Evolutionary conservation across 1,140 invertebrate species (phyloP), one percentile per base, ranked within the genome.

Genomic region (Sitophilus oryzae): DNA sequence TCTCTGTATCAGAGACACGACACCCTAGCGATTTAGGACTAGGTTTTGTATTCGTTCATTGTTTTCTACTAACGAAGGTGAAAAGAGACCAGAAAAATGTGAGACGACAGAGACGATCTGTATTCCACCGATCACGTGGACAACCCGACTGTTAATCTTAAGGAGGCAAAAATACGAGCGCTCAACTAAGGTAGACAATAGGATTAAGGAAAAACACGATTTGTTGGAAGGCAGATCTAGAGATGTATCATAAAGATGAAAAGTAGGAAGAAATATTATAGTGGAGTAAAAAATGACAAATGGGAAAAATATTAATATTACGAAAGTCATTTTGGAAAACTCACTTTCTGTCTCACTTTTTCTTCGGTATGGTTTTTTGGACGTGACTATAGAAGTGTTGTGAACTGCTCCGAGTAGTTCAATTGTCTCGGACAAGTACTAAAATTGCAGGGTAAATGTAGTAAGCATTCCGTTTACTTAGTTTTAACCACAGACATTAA

Each of bases 1-100:
- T 67, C 66, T 69, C 67, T 70, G 68, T 64, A 69, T 70, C 68
- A 70, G 68, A 70, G 68, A 69, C n/a, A n/a, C 50, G 42, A 35
- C 14, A 15, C 23, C 51, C 48, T 42, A 42, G 4, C 21, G 9
- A 15, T 19, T n/a, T 18, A 42, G 40, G 40, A 19, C 21, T 41
- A 42, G 14, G n/a, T 18, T 42, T 42, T 20, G 1, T 42, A 42
- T 42, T 19, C 21, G 40, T 42, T 42, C 16, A 18, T n/a, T 21
- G 40, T 30, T 30, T n/a, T n/a, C n/a, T n/a, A n/a, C n/a, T n/a
- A n/a, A n/a, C n/a, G n/a, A n/a, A n/a, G n/a, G n/a, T n/a, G n/a
- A n/a, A n/a, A n/a, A n/a, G n/a, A n/a, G n/a, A n/a, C n/a, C n/a
- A n/a, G n/a, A n/a, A n/a, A n/a, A n/a, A 20, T 8, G 11, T 30